These are phyloP conservation scores for Microchirus variegatus DNA, from an alignment of 2,797 vertebrate species.

Conservation along the genomic window DNA sequence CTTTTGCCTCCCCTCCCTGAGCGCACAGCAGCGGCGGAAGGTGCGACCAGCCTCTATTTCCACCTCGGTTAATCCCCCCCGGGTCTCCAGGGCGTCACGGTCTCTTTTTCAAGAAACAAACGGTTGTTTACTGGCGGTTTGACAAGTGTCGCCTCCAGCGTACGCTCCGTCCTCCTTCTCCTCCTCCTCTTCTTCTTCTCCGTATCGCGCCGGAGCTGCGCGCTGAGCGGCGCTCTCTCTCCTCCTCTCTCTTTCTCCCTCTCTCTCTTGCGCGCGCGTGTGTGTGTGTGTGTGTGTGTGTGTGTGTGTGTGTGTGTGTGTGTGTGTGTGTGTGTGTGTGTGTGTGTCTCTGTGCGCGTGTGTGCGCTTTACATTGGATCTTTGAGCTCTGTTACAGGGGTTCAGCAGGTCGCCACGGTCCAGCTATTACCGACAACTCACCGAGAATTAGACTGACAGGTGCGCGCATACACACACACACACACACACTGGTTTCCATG, in stretches of 20 bases:
- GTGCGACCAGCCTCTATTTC: constrained; percentile 60
- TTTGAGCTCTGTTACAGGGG: constrained; percentile 63
- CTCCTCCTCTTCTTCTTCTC: constrained; percentile 6
- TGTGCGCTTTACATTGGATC: constrained; percentile 39
- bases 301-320: background rate
- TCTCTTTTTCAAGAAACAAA: constrained; percentile 50
- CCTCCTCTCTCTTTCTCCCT: background rate
- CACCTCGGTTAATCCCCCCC: constrained; percentile 39
- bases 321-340: too few species aligned
- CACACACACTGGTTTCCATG: too few species aligned
- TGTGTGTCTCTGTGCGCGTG: background rate
- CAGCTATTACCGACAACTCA: constrained; percentile 64
- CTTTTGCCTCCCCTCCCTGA: constrained; percentile 15
- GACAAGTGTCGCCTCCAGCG: constrained; percentile 70
- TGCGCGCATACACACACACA: constrained; percentile 15
- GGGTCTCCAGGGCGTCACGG: constrained; percentile 31
- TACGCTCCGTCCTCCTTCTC: constrained; percentile 23
- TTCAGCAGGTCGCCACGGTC: constrained; percentile 71
- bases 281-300: background rate
- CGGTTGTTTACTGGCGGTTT: constrained; percentile 54
- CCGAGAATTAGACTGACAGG: constrained; percentile 63
- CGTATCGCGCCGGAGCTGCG: constrained; percentile 25
- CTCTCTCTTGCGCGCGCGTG: background rate
- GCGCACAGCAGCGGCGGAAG: constrained; percentile 37
- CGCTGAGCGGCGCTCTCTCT: constrained; percentile 17